These are phyloP conservation scores for Nothoprocta perdicaria DNA, from an alignment of 2,113 vertebrate species.

Conservation along the genomic window DNA sequence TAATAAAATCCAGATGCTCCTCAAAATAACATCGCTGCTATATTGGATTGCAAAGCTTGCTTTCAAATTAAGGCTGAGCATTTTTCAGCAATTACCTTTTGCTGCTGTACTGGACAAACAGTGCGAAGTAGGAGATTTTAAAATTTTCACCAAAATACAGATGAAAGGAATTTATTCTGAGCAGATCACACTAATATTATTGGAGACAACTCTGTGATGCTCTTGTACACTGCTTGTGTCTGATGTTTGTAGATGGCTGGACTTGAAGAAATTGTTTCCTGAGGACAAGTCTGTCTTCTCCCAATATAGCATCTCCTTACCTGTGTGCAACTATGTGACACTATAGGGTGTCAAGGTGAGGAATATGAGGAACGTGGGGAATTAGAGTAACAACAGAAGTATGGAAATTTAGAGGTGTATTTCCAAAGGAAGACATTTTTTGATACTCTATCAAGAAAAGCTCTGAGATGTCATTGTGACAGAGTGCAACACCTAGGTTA, in stretches of 20 bases:
- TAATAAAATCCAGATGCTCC: conserved; percentile 56
- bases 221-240: neutral
- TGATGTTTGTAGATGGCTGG: neutral
- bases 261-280: neutral
- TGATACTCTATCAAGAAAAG: neutral
- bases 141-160: neutral
- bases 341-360: neutral
- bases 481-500: neutral
- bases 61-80: conserved; percentile 5
- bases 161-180: conserved; percentile 1
- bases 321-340: neutral
- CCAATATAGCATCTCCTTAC: neutral
- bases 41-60: neutral
- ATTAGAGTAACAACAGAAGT: neutral
- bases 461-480: neutral
- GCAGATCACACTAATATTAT: neutral
- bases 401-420: neutral
- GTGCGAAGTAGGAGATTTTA: neutral
- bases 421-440: neutral
- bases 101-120: neutral
- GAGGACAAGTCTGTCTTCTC: neutral
- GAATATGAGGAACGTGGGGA: neutral
- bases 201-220: neutral
- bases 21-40: conserved; percentile 20
- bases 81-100: neutral